Evolutionary conservation across 2,888 invertebrate genomes (phyloP), one percentile per base, ranked within the genome.

Genomic region (Seira sanloemensis): DNA sequence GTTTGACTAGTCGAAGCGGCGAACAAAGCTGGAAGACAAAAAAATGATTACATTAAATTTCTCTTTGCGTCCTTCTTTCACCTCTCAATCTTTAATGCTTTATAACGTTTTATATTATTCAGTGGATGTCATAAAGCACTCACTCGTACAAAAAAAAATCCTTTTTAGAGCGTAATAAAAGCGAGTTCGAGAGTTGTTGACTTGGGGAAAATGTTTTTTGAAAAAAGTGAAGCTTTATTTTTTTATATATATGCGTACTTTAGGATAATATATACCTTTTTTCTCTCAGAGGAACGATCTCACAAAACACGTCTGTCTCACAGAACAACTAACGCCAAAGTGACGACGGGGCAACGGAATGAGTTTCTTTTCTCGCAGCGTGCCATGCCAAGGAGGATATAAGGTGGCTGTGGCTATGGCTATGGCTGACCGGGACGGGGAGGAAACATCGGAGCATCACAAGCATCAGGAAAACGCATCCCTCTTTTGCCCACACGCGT

Each of bases 271-370:
- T 66, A 23, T 66, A 66, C 23, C 2, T 66, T 37, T 37, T 67
- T 79, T 76, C 9, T 26, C n/a, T 50, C 2, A 23, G 65, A 82
- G 72, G 50, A 77, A 82, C 27, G 66, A 73, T 27, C 72, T 26
- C 82, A 83, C 71, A 78, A 72, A 67, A 78, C 83, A 83, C 83
- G 83, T 83, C 83, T 83, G 69, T 74, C 74, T 83, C 83, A 83
- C 83, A 78, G 68, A 73, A 73, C 83, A 83, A 83, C 78, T 78
- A 83, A 83, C 83, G 83, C 83, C 78, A 83, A 83, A 83, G 78
- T 83, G 83, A 83, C 72, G 82, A 82, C 67, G 82, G 82, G 82
- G 82, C 82, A 82, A 82, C 82, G 82, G 73, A 82, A 82, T 77
- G 77, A 82, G 82, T 77, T 82, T 82, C 77, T 82, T 82, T 82